Evolutionary conservation across 2,888 invertebrate species (phyloP).

Genomic region (Schizaphis graminum): DNA sequence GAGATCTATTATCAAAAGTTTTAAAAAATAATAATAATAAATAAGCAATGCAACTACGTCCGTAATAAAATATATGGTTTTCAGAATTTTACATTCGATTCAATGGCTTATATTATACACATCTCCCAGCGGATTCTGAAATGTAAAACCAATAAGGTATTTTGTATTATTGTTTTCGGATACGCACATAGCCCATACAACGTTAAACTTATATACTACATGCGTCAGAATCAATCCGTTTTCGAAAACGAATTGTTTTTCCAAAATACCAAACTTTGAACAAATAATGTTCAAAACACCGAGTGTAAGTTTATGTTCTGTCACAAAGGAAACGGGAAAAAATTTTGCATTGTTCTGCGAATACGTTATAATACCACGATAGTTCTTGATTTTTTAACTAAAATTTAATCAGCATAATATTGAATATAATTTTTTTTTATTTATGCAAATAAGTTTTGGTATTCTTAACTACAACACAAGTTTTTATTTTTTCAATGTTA

Average conservation of each 20-base stretch:
- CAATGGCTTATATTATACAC: background rate
- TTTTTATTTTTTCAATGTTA: background rate
- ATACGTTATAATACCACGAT: background rate
- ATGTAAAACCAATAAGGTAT: slow-evolving; percentile 36
- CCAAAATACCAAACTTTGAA: slow-evolving; percentile 34
- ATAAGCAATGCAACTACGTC: background rate
- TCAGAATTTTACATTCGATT: slow-evolving; percentile 33
- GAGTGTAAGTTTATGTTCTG: background rate
- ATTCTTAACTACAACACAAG: background rate
- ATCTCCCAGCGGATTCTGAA: background rate
- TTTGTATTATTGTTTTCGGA: slow-evolving; percentile 50
- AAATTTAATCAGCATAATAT: background rate
- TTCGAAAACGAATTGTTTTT: slow-evolving; percentile 33
- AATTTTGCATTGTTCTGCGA: background rate
- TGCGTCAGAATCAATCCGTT: slow-evolving; percentile 10
- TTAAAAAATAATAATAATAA: slow-evolving; percentile 3
- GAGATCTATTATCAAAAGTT: background rate
- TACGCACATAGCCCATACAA: background rate
- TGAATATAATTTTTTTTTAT: background rate
- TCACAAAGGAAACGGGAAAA: background rate
- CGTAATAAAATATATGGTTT: slow-evolving; percentile 31
- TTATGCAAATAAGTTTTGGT: background rate
- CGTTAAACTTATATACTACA: slow-evolving; percentile 12
- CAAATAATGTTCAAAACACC: slow-evolving; percentile 14
- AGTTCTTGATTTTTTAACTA: background rate